A percentile compares a stretch with the other conserved stretches of the same genome.
These are phyloP conservation scores for Paramuricea clavata DNA, from an alignment of 92 coral and sea anemone species.

Conservation along the genomic window DNA sequence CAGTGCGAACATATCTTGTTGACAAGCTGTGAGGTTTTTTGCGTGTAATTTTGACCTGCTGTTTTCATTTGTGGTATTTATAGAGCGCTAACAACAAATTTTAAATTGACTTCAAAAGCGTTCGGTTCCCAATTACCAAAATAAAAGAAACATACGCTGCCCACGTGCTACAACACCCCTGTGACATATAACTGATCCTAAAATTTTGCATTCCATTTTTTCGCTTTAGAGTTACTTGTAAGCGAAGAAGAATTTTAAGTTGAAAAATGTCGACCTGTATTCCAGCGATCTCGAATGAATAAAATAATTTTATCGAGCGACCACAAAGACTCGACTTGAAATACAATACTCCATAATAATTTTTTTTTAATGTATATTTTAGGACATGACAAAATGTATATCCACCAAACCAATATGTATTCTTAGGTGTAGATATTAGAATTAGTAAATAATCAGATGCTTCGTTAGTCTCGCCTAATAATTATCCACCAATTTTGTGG, in stretches of 20 bases:
- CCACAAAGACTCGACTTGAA: background rate
- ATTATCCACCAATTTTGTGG: no score
- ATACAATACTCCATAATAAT: background rate
- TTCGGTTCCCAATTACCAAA: no score
- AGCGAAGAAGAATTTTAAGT: background rate
- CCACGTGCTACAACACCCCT: no score
- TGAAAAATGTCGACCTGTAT: background rate
- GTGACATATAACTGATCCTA: no score
- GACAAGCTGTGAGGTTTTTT: no score
- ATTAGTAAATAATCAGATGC: background rate
- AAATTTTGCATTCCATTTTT: background rate
- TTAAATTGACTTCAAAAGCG: no score
- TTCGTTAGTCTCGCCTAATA: no score
- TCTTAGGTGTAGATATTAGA: background rate
- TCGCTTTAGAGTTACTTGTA: conserved; percentile 13
- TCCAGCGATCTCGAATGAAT: background rate
- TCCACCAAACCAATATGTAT: background rate
- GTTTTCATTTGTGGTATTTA: no score
- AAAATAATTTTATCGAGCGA: background rate
- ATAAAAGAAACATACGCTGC: no score
- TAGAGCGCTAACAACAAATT: no score
- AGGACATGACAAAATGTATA: background rate
- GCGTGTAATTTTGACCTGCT: no score
- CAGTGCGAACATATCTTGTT: no score
- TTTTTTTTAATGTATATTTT: conserved; percentile 10